Evolutionary conservation across 2,797 vertebrate genomes (phyloP).

Genomic region (Poeciliopsis turneri): DNA sequence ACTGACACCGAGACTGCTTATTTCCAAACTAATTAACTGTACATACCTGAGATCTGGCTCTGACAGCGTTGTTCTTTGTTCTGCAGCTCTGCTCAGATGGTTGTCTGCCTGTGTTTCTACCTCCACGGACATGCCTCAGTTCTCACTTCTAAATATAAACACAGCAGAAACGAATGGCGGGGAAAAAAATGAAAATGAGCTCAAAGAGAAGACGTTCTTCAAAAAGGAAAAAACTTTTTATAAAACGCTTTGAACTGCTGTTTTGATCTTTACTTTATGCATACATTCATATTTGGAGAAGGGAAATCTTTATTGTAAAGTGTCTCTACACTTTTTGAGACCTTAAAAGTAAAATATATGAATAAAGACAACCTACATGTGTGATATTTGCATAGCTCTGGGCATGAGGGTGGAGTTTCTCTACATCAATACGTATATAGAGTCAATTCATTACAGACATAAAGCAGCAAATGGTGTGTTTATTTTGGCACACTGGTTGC

Average conservation of each 20-base stretch:
- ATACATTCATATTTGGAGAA: neutral
- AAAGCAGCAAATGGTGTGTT: neutral
- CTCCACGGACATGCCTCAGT: constrained; percentile 41
- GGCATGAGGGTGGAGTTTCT: no score
- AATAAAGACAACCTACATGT: neutral
- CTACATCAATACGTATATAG: neutral
- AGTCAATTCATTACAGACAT: neutral
- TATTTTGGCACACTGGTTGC: neutral
- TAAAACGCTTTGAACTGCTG: constrained; percentile 2
- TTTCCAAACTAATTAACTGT: constrained; percentile 64
- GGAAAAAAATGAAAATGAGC: constrained; percentile 8
- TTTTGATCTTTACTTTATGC: constrained; percentile 13
- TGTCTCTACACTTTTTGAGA: neutral
- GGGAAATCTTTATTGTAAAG: neutral
- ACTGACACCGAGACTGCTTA: constrained; percentile 46
- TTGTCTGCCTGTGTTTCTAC: constrained; percentile 21
- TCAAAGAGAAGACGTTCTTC: constrained; percentile 14
- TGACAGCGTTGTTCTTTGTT: constrained; percentile 30
- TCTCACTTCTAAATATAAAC: constrained; percentile 37
- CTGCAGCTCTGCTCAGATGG: constrained; percentile 32
- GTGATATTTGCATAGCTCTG: neutral
- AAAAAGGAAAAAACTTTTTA: neutral
- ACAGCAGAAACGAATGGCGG: neutral
- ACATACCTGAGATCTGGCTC: constrained; percentile 50
- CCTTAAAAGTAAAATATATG: neutral